Evolutionary conservation across 1,140 invertebrate species (phyloP).

Genomic region (Brachionus rotundiformis): DNA sequence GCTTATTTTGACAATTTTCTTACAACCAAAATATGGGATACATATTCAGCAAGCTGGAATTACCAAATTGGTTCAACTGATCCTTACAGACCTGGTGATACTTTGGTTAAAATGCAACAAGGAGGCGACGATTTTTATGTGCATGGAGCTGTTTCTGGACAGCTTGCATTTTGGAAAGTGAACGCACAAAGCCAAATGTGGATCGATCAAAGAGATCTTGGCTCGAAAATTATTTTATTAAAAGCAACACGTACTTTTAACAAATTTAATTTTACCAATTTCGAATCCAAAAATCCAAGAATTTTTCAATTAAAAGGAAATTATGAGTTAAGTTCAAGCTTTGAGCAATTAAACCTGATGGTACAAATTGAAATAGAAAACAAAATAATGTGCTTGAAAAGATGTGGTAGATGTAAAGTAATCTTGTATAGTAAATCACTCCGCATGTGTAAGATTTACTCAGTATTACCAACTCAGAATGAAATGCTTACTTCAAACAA

Average conservation of each 20-base stretch:
- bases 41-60: neutral
- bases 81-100: neutral
- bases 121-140: neutral
- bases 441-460: neutral
- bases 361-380: neutral
- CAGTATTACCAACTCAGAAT: neutral
- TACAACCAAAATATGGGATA: slow-evolving; percentile 1
- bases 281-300: neutral
- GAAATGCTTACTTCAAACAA: neutral
- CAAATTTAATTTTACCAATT: neutral
- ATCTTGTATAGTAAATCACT: neutral
- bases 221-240: neutral
- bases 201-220: neutral
- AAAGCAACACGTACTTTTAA: neutral
- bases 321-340: neutral
- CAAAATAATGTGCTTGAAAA: neutral
- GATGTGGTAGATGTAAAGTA: neutral
- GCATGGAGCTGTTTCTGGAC: neutral
- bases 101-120: neutral
- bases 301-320: neutral
- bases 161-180: neutral
- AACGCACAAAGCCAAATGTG: neutral
- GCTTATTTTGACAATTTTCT: neutral
- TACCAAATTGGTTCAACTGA: neutral
- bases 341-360: neutral